phyloP scores from a whole-genome alignment of 2,113 vertebrate species.

The Rattus norvegicus region GRCr8 NC_086036.1:76735001-76735500 shows the following conservation, averaged over 20 bases:
- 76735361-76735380: fast-evolving
- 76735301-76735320: fast-evolving
- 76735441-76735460: neutral
- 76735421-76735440: neutral
- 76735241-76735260: no score
- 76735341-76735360: fast-evolving
- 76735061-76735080: neutral
- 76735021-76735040: neutral
- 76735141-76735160: neutral
- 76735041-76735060: neutral
- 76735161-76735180: fast-evolving
- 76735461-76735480: neutral
- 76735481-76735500: fast-evolving
- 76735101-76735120: neutral
- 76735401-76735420: fast-evolving
- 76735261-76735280: no score
- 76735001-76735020: no score
- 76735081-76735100: fast-evolving
- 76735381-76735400: fast-evolving
- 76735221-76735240: neutral
- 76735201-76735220: fast-evolving
- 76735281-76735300: neutral
- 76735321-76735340: fast-evolving
- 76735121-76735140: fast-evolving
- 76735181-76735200: neutral